A percentile compares a stretch with the other conserved stretches of the same genome.
Conservation (phyloP, 53 echinoderm and acorn worm genomes). For the Echinometra lucunter region DNA sequence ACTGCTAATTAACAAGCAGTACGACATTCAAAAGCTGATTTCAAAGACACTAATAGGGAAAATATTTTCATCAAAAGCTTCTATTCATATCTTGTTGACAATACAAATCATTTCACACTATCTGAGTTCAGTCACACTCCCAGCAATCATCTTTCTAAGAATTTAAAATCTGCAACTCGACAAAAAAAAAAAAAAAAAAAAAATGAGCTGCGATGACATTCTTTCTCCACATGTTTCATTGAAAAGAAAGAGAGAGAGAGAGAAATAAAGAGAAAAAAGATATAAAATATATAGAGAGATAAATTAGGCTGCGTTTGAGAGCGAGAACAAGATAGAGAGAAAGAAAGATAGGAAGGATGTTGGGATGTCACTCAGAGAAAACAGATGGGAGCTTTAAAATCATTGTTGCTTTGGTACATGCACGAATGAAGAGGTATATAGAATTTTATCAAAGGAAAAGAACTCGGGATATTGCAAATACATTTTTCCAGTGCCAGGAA, state of each 20-base stretch:
- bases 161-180: too few species aligned
- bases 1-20: conserved; percentile 9
- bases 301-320: too few species aligned
- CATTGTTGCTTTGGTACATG: not conserved
- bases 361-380: not conserved
- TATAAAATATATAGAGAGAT: too few species aligned
- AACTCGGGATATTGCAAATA: not conserved
- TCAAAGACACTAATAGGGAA: not conserved
- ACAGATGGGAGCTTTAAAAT: not conserved
- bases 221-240: too few species aligned
- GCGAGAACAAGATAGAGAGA: not conserved
- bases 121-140: not conserved
- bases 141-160: too few species aligned
- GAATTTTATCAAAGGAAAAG: not conserved
- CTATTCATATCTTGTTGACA: not conserved
- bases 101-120: not conserved
- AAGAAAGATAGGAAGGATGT: not conserved
- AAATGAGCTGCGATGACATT: too few species aligned
- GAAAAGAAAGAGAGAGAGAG: not conserved
- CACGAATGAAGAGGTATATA: not conserved
- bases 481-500: not conserved
- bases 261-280: not conserved
- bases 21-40: not conserved
- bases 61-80: not conserved
- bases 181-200: too few species aligned